Evolutionary conservation across 2,797 vertebrate species (phyloP), one percentile per base, ranked within the genome.

Genomic region (Pogonophryne albipinna): DNA sequence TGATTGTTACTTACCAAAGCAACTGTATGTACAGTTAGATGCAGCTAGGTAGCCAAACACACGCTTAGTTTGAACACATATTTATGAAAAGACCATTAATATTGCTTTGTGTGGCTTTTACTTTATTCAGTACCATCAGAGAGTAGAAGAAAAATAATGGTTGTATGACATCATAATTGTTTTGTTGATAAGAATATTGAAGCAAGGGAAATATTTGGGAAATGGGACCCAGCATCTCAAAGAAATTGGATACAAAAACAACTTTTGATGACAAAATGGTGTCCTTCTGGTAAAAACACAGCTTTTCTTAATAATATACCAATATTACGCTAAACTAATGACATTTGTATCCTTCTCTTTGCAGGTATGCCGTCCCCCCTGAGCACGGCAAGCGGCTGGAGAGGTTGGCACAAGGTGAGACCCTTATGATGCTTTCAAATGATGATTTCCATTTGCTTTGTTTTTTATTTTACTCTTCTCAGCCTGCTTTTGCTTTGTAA

Each of bases 341-440:
- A 27, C 17, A 34, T 23, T 45, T 58, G 44, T 68, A 44, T 31
- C 49, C 10, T 19, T 73, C 46, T 84, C 20, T 85, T 78, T 87
- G 53, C 89, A 95, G 95, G 95, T 95, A 95, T 38, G 62, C 85
- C 1, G 45, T 95, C 77, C 94, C 95, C 66, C 95, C 95, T 16
- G 95, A 95, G 66, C 95, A 95, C 1, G 95, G 95, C 66, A 95
- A 95, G 81, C 91, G 95, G 68, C 87, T 95, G 62, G 95, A 95
- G 87, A 92, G 95, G 84, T 90, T 95, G 65, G 95, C 95, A 6
- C 92, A 95, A 94, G 95, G 95, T 95, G 71, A 93, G 82, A 7
- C 42, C 20, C 31, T 6, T 2, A 15, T 45, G 11, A 62, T 27
- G 7, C 16, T 75, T 73, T 67, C 0, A 58, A 2, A 63, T 61